Conservation (phyloP, 1,140 invertebrate species). For the Drosophila subpulchrella region DNA sequence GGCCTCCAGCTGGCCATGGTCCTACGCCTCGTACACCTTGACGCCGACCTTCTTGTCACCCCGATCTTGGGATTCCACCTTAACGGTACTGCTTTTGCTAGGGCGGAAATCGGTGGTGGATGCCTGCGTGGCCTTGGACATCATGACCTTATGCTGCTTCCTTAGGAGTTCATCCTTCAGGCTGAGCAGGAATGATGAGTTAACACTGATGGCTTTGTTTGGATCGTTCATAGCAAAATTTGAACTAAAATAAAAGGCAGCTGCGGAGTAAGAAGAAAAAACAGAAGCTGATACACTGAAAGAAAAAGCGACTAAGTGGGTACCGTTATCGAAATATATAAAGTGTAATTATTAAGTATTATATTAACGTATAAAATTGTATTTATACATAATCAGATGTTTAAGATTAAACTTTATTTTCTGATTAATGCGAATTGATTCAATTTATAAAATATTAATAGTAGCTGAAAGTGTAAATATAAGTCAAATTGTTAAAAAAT, state of each 20-base stretch:
- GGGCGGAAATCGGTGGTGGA: constrained; percentile 46
- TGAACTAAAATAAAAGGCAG: neutral
- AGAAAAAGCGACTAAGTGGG: no score
- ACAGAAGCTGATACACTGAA: constrained; percentile 14
- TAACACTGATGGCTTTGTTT: constrained; percentile 79
- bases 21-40: constrained; percentile 87
- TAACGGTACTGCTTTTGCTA: constrained; percentile 25
- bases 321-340: no score
- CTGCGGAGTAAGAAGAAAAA: neutral
- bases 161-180: constrained; percentile 91
- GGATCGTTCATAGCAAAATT: constrained; percentile 70
- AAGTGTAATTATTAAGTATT: no score
- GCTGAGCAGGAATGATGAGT: constrained; percentile 79
- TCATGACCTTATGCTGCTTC: constrained; percentile 91
- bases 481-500: no score
- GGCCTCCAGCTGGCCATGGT: constrained; percentile 86
- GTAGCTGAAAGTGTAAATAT: no score
- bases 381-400: no score
- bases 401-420: no score
- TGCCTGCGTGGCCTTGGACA: constrained; percentile 86
- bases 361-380: no score
- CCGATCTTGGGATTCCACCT: constrained; percentile 85
- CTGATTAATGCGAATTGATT: no score
- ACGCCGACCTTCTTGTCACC: constrained; percentile 78
- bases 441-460: no score